phyloP scores from a whole-genome alignment of 2,888 invertebrate genomes.

The Neria commutata region DNA sequence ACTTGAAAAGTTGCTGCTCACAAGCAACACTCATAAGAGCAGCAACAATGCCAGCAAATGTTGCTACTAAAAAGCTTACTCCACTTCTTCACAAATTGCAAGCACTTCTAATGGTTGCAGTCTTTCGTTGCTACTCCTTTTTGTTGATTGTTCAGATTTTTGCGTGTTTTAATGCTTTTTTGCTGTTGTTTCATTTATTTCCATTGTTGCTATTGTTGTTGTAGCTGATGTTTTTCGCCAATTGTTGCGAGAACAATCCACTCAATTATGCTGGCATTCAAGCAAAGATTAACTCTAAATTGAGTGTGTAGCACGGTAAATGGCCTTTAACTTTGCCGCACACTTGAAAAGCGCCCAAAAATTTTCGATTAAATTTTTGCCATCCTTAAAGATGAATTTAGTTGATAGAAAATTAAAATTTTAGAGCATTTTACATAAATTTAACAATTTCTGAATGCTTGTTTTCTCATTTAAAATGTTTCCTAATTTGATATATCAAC shows the following conservation, averaged over 20 bases:
- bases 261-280: slow-evolving; percentile 31
- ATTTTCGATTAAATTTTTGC: too few relatives aligned
- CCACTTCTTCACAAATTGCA: slow-evolving; percentile 13
- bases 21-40: not conserved
- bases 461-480: too few relatives aligned
- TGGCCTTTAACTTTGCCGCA: too few relatives aligned
- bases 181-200: slow-evolving; percentile 14
- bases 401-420: too few relatives aligned
- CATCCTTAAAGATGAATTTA: too few relatives aligned
- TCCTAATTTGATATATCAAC: too few relatives aligned
- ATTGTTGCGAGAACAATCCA: slow-evolving; percentile 25
- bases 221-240: slow-evolving; percentile 6
- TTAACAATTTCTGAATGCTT: too few relatives aligned
- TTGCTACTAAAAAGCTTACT: slow-evolving; percentile 30
- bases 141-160: not conserved
- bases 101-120: slow-evolving; percentile 12
- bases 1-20: slow-evolving; percentile 14
- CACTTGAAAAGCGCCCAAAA: too few relatives aligned
- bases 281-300: slow-evolving; percentile 33
- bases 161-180: not conserved
- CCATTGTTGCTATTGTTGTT: slow-evolving; percentile 20
- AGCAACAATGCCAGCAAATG: slow-evolving; percentile 5
- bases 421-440: too few relatives aligned
- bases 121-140: not conserved
- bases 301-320: slow-evolving; percentile 24